Base-by-base conservation (phyloP, 2,113 vertebrate genomes). In the Salvelinus alpinus region DNA sequence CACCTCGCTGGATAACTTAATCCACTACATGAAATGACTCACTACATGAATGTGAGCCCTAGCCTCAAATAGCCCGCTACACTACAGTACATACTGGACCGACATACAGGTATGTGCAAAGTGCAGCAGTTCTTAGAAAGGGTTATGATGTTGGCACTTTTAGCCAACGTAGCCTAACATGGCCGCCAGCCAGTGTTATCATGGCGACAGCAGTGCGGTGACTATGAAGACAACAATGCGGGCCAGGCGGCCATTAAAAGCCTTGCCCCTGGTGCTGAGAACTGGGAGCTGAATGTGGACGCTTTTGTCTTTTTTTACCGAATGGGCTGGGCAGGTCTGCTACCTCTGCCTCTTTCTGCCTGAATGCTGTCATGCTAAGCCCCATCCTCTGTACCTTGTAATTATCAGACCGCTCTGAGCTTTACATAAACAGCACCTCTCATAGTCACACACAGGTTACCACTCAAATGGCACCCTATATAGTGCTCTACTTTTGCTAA, bases 361-460 rank as follows among this genome's bases (percentile, higher is more conserved):
- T 66, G 31, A 91, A 78, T 78, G 78, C 83, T 87, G 87, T 90
- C 85, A 85, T 87, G 84, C 70, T 87, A 88, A 90, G 89, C 86
- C 82, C 71, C 78, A 64, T 85, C 87, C 73, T 80, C 76, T 70
- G 74, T 71, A 69, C 85, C 82, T 89, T 91, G 89, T 92, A 88
- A 91, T 91, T 90, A 92, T 65, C 68, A 25, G 82, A 87, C 91
- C 82, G 84, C 84, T 51, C 69, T 74, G 62, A 79, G 65, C 82
- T 91, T 91, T 72, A 90, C 87, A 86, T 92, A 92, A 93, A 93
- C 90, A 91, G 80, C 87, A 81, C 80, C 79, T 86, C 81, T 78
- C 64, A 44, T 44, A 54, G 51, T 68, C 66, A 34, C 66, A 29
- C 27, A 29, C 64, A 16, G 12, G 3, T 8, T 65, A 12, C 27